Percentiles rank a stretch among this genome's conserved stretches.
phyloP scores from a whole-genome alignment of 2,888 invertebrate species.

The Sarcophaga variegata region DNA sequence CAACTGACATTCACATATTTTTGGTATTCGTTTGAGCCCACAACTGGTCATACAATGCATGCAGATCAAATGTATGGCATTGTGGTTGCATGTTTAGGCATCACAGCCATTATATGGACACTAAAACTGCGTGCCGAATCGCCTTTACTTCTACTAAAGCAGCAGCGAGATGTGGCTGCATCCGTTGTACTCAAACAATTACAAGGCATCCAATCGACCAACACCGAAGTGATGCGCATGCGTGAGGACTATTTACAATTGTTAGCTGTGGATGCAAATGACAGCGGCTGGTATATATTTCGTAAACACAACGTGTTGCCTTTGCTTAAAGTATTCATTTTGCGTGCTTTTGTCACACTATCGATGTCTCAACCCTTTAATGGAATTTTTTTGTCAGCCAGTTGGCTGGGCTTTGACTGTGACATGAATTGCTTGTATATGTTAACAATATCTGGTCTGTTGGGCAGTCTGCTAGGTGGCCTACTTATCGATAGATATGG shows the following conservation, averaged over 20 bases:
- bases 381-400: conserved; percentile 76
- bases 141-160: conserved; percentile 74
- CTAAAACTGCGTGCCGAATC: conserved; percentile 75
- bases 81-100: conserved; percentile 73
- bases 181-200: conserved; percentile 72
- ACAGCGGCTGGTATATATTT: conserved; percentile 64
- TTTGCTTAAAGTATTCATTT: conserved; percentile 74
- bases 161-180: conserved; percentile 75
- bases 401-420: conserved; percentile 75
- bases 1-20: conserved; percentile 76
- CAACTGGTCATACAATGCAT: conserved; percentile 71
- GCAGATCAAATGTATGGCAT: conserved; percentile 79
- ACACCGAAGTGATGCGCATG: conserved; percentile 73
- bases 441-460: conserved; percentile 75
- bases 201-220: conserved; percentile 69
- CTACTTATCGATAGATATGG: conserved; percentile 77
- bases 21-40: conserved; percentile 74
- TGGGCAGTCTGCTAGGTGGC: conserved; percentile 76
- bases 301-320: conserved; percentile 67
- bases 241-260: conserved; percentile 75
- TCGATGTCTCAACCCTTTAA: conserved; percentile 78
- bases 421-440: conserved; percentile 76
- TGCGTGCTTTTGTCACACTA: conserved; percentile 76
- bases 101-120: conserved; percentile 74
- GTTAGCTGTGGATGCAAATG: conserved; percentile 64